Base-by-base conservation (phyloP, 2,888 invertebrate genomes). In the Drosophila acutilabella region DNA sequence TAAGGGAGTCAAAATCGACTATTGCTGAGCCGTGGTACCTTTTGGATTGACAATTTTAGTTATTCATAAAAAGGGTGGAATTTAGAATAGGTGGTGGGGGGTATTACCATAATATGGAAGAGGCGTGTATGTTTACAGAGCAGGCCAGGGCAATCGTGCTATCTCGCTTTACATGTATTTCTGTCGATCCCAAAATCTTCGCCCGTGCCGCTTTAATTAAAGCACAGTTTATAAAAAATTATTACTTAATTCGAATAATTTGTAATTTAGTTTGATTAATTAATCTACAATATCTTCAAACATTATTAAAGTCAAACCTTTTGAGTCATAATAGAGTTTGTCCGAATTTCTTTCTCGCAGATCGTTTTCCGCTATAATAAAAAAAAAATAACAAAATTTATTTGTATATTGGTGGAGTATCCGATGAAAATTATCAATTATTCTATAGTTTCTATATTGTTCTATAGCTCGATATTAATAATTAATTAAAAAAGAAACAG, bases 81-180 rank as follows among this genome's bases (percentile, higher is more conserved):
- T 30, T 30, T 8, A 6, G 8, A 30, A 30, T 8, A 30, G 30
- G 8, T 23, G 23, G 1, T 30, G 7, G 8, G 30, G 2, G 30
- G 30, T 8, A 30, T 93, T 93, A 95, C 95, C 95, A 95, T 75
- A 94, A 92, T 68, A 95, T 95, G 33, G 95, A 95, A 72, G 95
- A 95, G 66, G 97, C 96, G 92, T 97, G 97, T 87, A 97, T 96
- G 93, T 97, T 97, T 84, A 97, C 96, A 56, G 96, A 95, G 92
- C 97, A 97, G 65, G 97, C 96, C 91, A 97, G 93, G 83, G 97
- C 97, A 93, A 97, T 97, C 80, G 97, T 97, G 92, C 97, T 97
- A 88, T 97, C 97, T 92, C 96, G 96, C 93, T 97, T 97, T 90
- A 97, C 97, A 93, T 96, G 97, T 81, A 97, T 96, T 89, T 97